A percentile compares a stretch with the other conserved stretches of the same genome.
Evolutionary conservation across 2,113 vertebrate genomes (phyloP).

Genomic region (Tragelaphus scriptus): DNA sequence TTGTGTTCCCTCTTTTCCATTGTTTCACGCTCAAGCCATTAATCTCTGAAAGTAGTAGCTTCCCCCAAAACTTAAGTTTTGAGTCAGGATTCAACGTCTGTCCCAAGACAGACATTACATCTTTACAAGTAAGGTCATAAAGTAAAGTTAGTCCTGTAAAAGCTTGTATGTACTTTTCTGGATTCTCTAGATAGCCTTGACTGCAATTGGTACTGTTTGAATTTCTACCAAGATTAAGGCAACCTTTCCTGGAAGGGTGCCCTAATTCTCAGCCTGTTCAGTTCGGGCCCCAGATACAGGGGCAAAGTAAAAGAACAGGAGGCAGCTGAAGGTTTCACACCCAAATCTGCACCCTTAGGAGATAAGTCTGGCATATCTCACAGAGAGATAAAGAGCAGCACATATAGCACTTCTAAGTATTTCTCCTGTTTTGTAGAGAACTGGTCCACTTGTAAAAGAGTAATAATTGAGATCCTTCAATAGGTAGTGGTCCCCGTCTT

Average conservation of each 20-base stretch:
- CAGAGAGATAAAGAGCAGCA: not conserved
- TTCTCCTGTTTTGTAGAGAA: not conserved
- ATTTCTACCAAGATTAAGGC: not conserved
- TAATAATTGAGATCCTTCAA: not conserved
- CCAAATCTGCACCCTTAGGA: not conserved
- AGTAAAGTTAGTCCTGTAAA: not conserved
- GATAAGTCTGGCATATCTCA: not conserved
- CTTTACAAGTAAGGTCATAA: not conserved
- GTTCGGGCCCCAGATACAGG: not conserved
- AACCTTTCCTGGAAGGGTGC: not conserved
- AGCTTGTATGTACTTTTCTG: not conserved
- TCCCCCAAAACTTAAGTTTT: not conserved
- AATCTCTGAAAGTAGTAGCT: not conserved
- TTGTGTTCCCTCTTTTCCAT: not conserved
- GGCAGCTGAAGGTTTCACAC: not conserved
- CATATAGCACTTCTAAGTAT: not conserved
- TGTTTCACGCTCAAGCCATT: not conserved
- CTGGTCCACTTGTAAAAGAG: not conserved
- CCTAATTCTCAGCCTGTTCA: not conserved
- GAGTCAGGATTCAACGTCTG: not conserved
- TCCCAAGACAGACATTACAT: not conserved
- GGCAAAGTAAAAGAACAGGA: not conserved
- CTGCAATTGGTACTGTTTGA: accelerated
- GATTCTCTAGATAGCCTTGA: not conserved
- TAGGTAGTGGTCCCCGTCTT: accelerated